phyloP scores from a whole-genome alignment of 2,888 invertebrate species.

The Agrypnus murinus region DNA sequence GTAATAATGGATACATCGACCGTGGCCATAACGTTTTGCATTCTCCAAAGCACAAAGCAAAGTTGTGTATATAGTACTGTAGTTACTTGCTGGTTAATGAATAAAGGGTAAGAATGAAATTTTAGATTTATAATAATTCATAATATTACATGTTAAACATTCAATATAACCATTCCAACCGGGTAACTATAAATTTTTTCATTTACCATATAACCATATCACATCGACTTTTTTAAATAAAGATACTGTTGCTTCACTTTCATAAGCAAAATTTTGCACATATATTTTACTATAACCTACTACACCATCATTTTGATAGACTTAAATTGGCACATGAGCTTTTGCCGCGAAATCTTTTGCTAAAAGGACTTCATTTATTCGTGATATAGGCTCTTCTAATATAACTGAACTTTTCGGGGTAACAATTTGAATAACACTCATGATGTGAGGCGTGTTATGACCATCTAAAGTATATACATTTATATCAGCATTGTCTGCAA shows the following conservation, averaged over 20 bases:
- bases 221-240: constrained; percentile 53
- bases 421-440: constrained; percentile 59
- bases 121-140: constrained; percentile 20
- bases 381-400: constrained; percentile 46
- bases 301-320: constrained; percentile 59
- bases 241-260: constrained; percentile 46
- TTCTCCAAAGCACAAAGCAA: constrained; percentile 47
- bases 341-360: constrained; percentile 59
- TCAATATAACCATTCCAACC: constrained; percentile 61
- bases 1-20: constrained; percentile 56
- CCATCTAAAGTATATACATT: constrained; percentile 60
- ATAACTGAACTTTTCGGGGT: constrained; percentile 58
- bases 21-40: constrained; percentile 48
- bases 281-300: constrained; percentile 56
- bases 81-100: too few relatives aligned
- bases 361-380: constrained; percentile 41
- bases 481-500: constrained; percentile 61
- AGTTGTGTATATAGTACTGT: constrained; percentile 49
- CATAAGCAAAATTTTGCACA: constrained; percentile 46
- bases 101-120: constrained; percentile 48
- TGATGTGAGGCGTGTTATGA: constrained; percentile 60
- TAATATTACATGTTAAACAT: constrained; percentile 40
- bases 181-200: constrained; percentile 51
- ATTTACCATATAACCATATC: constrained; percentile 60
- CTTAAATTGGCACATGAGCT: constrained; percentile 60